Base-by-base conservation (phyloP, 2,888 invertebrate genomes). In the Gnatocerus cornutus region DNA sequence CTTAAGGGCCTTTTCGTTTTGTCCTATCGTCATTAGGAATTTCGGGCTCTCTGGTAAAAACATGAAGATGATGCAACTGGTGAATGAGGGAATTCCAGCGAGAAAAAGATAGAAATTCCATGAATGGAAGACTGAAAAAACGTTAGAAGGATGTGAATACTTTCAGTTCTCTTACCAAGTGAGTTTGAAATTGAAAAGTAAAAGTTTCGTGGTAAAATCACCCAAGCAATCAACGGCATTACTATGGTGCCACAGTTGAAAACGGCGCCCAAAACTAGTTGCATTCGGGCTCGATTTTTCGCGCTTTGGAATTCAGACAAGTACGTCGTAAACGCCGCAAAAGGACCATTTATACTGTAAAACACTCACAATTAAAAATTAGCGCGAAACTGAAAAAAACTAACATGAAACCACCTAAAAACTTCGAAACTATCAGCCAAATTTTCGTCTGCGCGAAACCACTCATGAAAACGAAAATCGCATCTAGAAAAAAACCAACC, bases 41-140 rank as follows among this genome's bases (percentile, higher is more conserved):
- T 93, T 93, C 6, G 94, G 93, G 80, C 93, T 93, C 82, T 94
- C 94, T 0, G 93, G 92, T 61, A 91, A 85, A 69, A 87, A 86
- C 66, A 89, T 82, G 53, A 90, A 84, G 0, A 87, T 85, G 21
- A 90, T 71, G 0, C 90, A 90, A 1, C 92, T 89, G 0, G 91
- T 72, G 0, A 94, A 80, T 21, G 91, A 90, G 5, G 93, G 91
- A 66, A 93, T 69, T 0, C 89, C 85, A 83, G 87, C 86, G 0
- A 89, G 80, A 50, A 89, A 79, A 13, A 91, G 84, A 78, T 89
- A 91, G 48, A 89, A 74, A 77, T 90, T 89, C 90, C 90, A 90
- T 0, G 89, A 85, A 73, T 88, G 88, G 14, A 90, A 82, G 27
- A 87, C 89, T 89, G 82, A 1, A 79, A 77, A 52, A 6, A 48